These are phyloP conservation scores for Conus ventricosus DNA, from an alignment of 1,140 invertebrate genomes.

Conservation along the genomic window DNA sequence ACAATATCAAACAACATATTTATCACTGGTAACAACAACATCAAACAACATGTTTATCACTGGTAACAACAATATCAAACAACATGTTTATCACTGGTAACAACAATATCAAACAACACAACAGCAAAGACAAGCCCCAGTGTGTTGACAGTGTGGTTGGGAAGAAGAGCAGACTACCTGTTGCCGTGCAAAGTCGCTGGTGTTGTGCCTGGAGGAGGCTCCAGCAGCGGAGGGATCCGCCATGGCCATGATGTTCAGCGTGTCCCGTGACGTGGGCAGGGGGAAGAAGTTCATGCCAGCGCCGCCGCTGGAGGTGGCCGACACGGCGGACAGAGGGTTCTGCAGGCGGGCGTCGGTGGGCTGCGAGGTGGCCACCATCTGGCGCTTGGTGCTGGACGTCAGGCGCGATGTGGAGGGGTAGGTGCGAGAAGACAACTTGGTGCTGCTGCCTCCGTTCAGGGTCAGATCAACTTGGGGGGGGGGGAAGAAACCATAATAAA, in stretches of 20 bases:
- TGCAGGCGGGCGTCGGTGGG: background rate
- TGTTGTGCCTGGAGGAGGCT: background rate
- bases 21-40: too few species aligned
- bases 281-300: conserved; percentile 3
- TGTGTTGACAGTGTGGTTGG: too few species aligned
- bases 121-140: too few species aligned
- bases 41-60: too few species aligned
- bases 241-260: conserved; percentile 18
- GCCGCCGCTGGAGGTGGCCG: background rate
- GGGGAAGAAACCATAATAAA: background rate
- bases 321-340: background rate
- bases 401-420: conserved; percentile 18
- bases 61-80: too few species aligned
- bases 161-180: background rate
- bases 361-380: background rate
- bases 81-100: too few species aligned
- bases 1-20: too few species aligned
- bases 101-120: too few species aligned
- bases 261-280: background rate
- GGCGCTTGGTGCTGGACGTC: conserved; percentile 6
- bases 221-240: background rate
- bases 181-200: conserved; percentile 16
- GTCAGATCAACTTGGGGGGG: background rate
- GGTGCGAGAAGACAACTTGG: conserved; percentile 8
- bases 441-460: conserved; percentile 3